phyloP scores from a whole-genome alignment of 2,888 invertebrate species.

The Embidobia sp. region DNA sequence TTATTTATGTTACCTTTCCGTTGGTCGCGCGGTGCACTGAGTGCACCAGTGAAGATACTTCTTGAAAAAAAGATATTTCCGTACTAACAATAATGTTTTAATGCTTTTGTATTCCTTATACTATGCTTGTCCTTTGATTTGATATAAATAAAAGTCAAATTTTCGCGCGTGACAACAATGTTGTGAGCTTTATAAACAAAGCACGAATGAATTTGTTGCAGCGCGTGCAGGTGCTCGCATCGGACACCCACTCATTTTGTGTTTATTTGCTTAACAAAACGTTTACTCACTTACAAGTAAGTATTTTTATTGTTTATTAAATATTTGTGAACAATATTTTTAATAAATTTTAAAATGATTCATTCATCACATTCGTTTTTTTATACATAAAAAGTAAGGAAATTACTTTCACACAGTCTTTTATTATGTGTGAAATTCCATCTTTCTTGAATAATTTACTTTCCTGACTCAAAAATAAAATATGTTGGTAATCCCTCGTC shows the following conservation, averaged over 20 bases:
- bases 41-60: slow-evolving; percentile 4
- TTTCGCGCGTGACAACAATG: background rate
- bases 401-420: background rate
- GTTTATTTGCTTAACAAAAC: background rate
- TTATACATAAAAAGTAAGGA: no score
- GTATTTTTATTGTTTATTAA: background rate
- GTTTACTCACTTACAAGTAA: background rate
- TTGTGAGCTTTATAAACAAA: slow-evolving; percentile 8
- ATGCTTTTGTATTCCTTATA: slow-evolving; percentile 1
- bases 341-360: background rate
- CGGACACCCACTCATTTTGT: background rate
- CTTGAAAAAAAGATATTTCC: background rate
- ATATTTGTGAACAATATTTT: background rate
- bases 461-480: no score
- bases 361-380: background rate
- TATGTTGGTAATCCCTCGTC: no score
- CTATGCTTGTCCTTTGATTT: background rate
- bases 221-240: background rate
- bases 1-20: slow-evolving; percentile 7
- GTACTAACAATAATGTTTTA: background rate
- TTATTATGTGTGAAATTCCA: no score
- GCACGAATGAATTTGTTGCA: slow-evolving; percentile 5
- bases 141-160: background rate
- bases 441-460: no score
- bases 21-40: slow-evolving; percentile 13